Evolutionary conservation across 2,888 invertebrate species (phyloP), one percentile per base, ranked within the genome.

Genomic region (Melanotus villosus): DNA sequence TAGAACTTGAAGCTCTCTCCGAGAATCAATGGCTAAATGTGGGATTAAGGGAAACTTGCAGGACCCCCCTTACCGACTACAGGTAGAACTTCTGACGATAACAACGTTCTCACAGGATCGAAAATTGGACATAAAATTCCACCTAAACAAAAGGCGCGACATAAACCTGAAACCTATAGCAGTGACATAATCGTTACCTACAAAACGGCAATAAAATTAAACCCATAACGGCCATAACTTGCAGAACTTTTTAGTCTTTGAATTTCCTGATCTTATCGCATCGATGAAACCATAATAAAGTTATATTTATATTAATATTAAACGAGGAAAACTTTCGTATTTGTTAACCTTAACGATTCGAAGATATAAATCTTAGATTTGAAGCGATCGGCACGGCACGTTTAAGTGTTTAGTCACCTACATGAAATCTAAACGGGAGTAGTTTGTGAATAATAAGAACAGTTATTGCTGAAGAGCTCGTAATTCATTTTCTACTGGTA

Each of bases 1-100:
- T 41, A 32, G 41, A 68, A 52, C 58, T 63, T 50, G 36, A 38
- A 23, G 26, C 26, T 26, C 47, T 57, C 45, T 26, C 34, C 36
- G 6, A 19, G 59, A 54, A 66, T 66, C 66, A 54, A 60, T 60
- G 60, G 60, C 41, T 59, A 60, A 65, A 45, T 43, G 52, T 47
- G 12, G 64, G 56, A 64, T 64, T 64, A 65, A 34, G 26, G 6
- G 30, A 2, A 14, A 12, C 34, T 38, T 23, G n/a, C n/a, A 23
- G 6, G 14, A 12, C 19, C 38, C 14, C 32, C n/a, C n/a, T n/a
- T n/a, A 47, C 52, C 41, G 36, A 50, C 30, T 38, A 52, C 66
- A 66, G 60, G 65, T 65, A 57, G 30, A 41, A 18, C 14, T 52
- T 26, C 21, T 18, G 36, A 63, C 41, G 47, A 32, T 32, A 34